A percentile compares a stretch with the other conserved stretches of the same genome.
These are phyloP conservation scores for Thripadectes ignobilis DNA, from an alignment of 2,797 vertebrate species.

Conservation along the genomic window DNA sequence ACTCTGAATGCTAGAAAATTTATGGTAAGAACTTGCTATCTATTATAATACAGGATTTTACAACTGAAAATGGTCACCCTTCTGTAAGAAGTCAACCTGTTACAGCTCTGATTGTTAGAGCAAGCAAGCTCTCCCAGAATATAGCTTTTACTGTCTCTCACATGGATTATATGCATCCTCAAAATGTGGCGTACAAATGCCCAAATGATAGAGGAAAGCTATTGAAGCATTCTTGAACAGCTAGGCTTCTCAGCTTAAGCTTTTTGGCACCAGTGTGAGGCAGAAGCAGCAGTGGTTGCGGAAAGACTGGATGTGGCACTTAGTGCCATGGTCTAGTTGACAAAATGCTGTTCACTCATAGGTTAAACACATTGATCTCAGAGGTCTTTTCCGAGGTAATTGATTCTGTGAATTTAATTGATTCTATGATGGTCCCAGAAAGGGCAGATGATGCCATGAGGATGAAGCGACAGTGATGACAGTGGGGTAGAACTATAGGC, in stretches of 20 bases:
- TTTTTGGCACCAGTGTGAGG: background rate
- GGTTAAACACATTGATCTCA: background rate
- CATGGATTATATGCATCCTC: background rate
- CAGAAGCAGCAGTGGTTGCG: background rate
- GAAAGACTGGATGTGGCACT: background rate
- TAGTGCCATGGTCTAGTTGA: background rate
- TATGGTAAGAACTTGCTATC: background rate
- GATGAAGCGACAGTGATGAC: background rate
- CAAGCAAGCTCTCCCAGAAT: background rate
- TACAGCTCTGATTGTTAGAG: background rate
- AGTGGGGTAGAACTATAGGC: background rate
- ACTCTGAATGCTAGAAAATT: background rate
- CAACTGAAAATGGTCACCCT: background rate
- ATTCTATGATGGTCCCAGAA: background rate
- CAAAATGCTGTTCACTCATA: background rate
- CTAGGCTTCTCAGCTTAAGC: background rate
- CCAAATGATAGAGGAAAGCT: background rate
- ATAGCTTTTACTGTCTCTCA: background rate
- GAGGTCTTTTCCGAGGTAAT: background rate
- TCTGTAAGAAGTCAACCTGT: background rate
- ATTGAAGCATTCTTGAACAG: background rate
- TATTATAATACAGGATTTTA: background rate
- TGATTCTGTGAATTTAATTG: background rate
- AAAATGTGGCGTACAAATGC: background rate
- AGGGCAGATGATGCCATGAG: background rate